Base-by-base conservation (phyloP, 2,888 invertebrate genomes). In the Ceramica pisi region DNA sequence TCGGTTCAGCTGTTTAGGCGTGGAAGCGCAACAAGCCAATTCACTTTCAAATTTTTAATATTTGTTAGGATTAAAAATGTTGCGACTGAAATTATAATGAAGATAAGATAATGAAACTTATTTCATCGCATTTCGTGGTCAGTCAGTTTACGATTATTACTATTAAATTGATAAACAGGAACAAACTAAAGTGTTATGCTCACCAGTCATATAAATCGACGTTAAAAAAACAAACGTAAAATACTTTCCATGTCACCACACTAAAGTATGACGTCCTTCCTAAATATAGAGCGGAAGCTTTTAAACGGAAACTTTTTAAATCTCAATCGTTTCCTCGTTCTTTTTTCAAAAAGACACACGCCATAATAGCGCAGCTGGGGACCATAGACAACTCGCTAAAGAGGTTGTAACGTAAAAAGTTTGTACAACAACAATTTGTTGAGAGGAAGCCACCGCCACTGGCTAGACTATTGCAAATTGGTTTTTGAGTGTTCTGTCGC, bases 401-500 rank as follows among this genome's bases (percentile, higher is more conserved):
- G 77, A 87, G 87, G 87, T 85, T 85, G 86, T 80, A 84, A 85
- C 62, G 77, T 88, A 85, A 85, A 85, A 86, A 86, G 80, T 83
- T 86, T 84, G 81, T 85, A 72, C 69, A 73, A 83, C 85, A 85
- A 83, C 86, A 85, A 84, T 81, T 86, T 85, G 90, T 67, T 82
- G 70, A 77, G 67, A 93, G 94, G 94, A 94, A 94, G 88, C 91
- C 81, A 87, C 80, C 85, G 94, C 91, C 94, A 93, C 80, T 84
- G 94, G 91, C 94, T 94, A 94, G 95, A 95, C 95, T 86, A 85
- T 92, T 94, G 95, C 95, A 94, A 95, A 95, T 95, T 94, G 94
- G 87, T 88, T 90, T 91, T 90, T 90, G 90, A 95, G 95, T 94
- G 94, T 90, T 91, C 89, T 93, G 95, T 95, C 95, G 95, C 95